Base-by-base conservation (phyloP, 2,113 vertebrate species). In the Neopipo cinnamomea region DNA sequence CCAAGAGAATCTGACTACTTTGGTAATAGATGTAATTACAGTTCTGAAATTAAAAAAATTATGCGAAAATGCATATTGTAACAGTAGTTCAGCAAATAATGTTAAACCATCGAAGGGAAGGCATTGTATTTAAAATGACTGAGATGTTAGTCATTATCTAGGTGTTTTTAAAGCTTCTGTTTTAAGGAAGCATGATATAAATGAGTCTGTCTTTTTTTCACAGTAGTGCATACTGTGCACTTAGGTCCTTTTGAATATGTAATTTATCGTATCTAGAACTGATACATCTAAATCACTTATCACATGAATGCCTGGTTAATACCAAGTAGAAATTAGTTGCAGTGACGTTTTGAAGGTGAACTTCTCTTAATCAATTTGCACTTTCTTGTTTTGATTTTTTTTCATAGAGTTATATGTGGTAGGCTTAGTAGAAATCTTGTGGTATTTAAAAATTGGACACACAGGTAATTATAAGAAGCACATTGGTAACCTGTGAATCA, bases 11-110 rank as follows among this genome's bases (percentile, higher is more conserved):
- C 53, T 95, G 65, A 70, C 78, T 65, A 74, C 59, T 95, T 95
- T 68, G 89, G 35, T 80, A 72, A 79, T 86, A 95, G 87, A 91
- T 53, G 65, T 96, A 85, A 93, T 95, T 96, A 84, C 56, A 33
- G 80, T 92, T 94, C 80, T 93, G 30, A 61, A 90, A 27, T 52
- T 16, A 52, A 27, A 52, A 78, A 93, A 82, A 88, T 93, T 93
- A 93, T 75, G 65, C 83, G 73, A 91, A 95, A 93, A 49, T 79
- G n/a, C 42, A 4, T 61, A 89, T 91, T 91, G 28, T 84, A 85
- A 59, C 53, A 84, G 74, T 78, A 86, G 76, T 91, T 95, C 65
- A 86, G 35, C 84, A 90, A 75, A 76, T 44, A 81, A 84, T 73
- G 92, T 56, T 89, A 67, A 94, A 37, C 46, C 44, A 23, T n/a